A percentile compares a stretch with the other conserved stretches of the same genome.
Evolutionary conservation across 23 tunicate species (phyloP).

Genomic region (Clavelina lepadiformis): DNA sequence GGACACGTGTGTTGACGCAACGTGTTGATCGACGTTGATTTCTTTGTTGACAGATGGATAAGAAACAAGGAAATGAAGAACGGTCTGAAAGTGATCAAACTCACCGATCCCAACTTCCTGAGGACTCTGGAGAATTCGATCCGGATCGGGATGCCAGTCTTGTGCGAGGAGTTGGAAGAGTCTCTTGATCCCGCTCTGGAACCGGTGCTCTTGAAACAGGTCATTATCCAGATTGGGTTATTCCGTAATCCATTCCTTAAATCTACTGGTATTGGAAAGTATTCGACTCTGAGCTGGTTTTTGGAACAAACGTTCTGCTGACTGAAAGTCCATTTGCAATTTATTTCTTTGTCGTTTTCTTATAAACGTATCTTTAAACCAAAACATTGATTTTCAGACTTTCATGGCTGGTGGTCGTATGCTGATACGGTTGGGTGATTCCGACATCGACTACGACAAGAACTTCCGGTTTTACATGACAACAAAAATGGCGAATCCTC

Average conservation of each 20-base stretch:
- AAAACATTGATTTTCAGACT: conserved; percentile 50
- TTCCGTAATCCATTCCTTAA: not conserved
- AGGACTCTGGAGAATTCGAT: conserved; percentile 93
- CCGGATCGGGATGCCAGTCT: conserved; percentile 93
- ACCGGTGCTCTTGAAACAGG: conserved; percentile 90
- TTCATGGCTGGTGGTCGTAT: conserved; percentile 87
- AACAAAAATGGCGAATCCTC: conserved; percentile 95
- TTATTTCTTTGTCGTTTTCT: not conserved
- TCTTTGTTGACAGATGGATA: conserved; percentile 59
- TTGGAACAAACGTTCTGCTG: too few species aligned
- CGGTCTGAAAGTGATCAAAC: conserved; percentile 93
- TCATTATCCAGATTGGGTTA: conserved; percentile 1
- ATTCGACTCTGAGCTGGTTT: not conserved
- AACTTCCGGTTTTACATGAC: conserved; percentile 99
- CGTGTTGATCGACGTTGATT: too few species aligned
- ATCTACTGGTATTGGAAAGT: not conserved
- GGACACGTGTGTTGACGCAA: too few species aligned
- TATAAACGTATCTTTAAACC: too few species aligned
- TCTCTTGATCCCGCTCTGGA: conserved; percentile 94
- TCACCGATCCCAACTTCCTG: conserved; percentile 84
- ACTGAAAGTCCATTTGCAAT: not conserved
- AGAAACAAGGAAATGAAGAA: conserved; percentile 88
- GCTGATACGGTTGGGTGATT: conserved; percentile 93
- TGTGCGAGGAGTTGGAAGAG: conserved; percentile 90
- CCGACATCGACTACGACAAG: conserved; percentile 95